Evolutionary conservation across 2,113 vertebrate genomes (phyloP).

Genomic region (Ahaetulla prasina): DNA sequence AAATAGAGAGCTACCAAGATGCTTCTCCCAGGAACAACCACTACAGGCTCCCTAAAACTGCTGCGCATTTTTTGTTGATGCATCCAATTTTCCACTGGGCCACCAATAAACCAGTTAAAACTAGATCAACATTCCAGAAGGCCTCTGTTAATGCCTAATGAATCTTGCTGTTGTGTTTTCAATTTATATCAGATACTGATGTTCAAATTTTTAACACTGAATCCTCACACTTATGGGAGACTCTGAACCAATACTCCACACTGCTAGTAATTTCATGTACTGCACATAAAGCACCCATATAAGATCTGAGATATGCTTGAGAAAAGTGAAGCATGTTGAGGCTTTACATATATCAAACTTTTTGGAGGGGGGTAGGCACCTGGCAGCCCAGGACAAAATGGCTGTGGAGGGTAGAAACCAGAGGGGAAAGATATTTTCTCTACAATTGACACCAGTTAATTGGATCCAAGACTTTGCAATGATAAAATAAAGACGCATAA

Average conservation of each 20-base stretch:
- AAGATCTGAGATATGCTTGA: no score
- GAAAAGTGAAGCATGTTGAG: no score
- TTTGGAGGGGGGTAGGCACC: neutral
- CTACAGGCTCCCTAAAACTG: neutral
- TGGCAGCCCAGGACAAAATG: neutral
- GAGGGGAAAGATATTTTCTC: neutral
- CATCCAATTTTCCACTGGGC: neutral
- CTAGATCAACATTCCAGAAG: neutral
- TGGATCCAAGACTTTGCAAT: neutral
- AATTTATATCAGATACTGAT: neutral
- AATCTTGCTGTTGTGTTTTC: neutral
- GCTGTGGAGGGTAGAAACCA: neutral
- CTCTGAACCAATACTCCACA: neutral
- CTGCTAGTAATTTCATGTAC: neutral
- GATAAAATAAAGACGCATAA: neutral
- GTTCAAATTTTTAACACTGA: neutral
- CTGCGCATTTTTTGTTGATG: neutral
- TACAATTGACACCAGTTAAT: neutral
- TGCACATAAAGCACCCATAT: no score
- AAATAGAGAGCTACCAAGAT: neutral
- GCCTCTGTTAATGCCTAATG: neutral
- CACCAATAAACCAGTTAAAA: neutral
- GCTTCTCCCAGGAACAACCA: neutral
- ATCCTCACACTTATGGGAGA: neutral
- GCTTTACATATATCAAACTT: neutral